phyloP scores from a whole-genome alignment of 2,888 invertebrate genomes.

The Ecdyonurus torrentis region DNA sequence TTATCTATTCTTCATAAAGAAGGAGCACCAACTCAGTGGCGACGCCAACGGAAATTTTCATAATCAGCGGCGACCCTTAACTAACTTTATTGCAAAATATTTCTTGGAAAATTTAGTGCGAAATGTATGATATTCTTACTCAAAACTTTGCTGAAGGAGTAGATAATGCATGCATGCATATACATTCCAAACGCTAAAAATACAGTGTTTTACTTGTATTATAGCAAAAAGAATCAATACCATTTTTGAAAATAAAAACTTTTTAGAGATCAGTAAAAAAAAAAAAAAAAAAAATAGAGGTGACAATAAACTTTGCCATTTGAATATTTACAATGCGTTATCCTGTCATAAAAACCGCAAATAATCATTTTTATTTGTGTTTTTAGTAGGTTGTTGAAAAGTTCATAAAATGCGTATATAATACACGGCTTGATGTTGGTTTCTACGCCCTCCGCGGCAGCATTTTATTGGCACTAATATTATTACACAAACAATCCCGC shows the following conservation, averaged over 20 bases:
- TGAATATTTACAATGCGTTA: background rate
- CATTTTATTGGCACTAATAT: background rate
- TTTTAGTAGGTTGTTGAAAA: background rate
- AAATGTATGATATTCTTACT: too few relatives aligned
- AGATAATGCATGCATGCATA: too few relatives aligned
- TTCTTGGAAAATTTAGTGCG: too few relatives aligned
- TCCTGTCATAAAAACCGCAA: background rate
- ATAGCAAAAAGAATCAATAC: too few relatives aligned
- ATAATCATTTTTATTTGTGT: background rate
- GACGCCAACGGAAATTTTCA: background rate
- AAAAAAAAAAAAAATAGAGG: background rate
- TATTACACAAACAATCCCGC: background rate
- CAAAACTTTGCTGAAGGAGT: too few relatives aligned
- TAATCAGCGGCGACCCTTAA: too few relatives aligned
- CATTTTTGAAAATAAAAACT: too few relatives aligned
- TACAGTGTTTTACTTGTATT: too few relatives aligned
- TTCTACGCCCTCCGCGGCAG: background rate
- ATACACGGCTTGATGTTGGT: background rate
- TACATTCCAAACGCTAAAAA: too few relatives aligned
- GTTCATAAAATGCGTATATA: background rate
- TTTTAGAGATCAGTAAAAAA: too few relatives aligned
- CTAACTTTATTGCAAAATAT: too few relatives aligned
- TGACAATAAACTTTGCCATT: background rate
- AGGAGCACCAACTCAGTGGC: background rate
- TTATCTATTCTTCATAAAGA: too few relatives aligned